Evolutionary conservation across 2,113 vertebrate genomes (phyloP).

Genomic region (Hystrix cristata): DNA sequence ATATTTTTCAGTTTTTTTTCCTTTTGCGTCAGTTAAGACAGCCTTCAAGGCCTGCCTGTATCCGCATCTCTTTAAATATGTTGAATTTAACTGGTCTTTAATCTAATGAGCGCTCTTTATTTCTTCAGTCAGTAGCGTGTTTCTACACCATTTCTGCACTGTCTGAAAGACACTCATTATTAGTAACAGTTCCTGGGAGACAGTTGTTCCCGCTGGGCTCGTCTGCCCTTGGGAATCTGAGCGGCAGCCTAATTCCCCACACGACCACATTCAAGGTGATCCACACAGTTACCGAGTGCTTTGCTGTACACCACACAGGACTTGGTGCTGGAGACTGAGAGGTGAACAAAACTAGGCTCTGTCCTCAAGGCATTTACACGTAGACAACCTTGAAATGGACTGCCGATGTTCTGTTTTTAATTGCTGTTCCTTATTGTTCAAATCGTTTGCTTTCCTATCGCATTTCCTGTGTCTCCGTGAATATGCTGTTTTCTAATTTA

Average conservation of each 20-base stretch:
- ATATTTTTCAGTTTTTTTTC: neutral
- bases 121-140: neutral
- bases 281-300: neutral
- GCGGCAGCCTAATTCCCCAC: neutral
- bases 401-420: neutral
- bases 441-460: neutral
- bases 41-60: neutral
- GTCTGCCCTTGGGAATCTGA: neutral
- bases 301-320: neutral
- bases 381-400: neutral
- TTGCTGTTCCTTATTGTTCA: neutral
- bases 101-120: neutral
- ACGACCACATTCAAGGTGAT: neutral
- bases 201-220: neutral
- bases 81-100: neutral
- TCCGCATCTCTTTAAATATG: neutral
- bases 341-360: neutral
- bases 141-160: neutral
- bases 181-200: neutral
- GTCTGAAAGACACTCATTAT: neutral
- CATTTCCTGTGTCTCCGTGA: neutral
- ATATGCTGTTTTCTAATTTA: neutral
- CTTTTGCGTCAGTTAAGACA: neutral
- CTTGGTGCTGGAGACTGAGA: neutral
- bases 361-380: neutral